A percentile compares a stretch with the other conserved stretches of the same genome.
Conservation (phyloP, 2,888 invertebrate genomes). For the Tridacna gigas region DNA sequence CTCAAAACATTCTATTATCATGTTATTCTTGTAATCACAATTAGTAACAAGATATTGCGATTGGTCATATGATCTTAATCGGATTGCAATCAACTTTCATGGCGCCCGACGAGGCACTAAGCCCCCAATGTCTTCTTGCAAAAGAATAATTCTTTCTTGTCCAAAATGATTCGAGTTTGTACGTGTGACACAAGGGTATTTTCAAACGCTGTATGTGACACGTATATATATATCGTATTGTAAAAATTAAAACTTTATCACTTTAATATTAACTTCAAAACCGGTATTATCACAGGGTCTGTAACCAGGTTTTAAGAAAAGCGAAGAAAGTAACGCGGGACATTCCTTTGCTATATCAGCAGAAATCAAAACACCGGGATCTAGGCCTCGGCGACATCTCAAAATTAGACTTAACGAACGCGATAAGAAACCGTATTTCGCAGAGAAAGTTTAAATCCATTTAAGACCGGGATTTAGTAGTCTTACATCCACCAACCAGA, state of each 20-base stretch:
- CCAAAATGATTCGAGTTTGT: slow-evolving; percentile 6
- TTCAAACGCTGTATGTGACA: not conserved
- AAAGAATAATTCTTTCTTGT: slow-evolving; percentile 8
- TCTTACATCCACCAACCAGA: slow-evolving; percentile 10
- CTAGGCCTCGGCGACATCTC: slow-evolving; percentile 50
- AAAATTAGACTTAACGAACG: slow-evolving; percentile 50
- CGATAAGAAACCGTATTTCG: slow-evolving; percentile 53
- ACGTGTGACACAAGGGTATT: not conserved
- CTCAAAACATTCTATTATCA: slow-evolving; percentile 13
- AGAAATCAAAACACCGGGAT: slow-evolving; percentile 51
- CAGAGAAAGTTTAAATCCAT: slow-evolving; percentile 63
- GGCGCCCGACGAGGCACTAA: slow-evolving; percentile 19
- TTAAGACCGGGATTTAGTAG: slow-evolving; percentile 60
- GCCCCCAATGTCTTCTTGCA: slow-evolving; percentile 1
- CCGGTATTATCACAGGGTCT: not conserved
- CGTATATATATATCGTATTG: slow-evolving; percentile 9
- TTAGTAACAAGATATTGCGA: slow-evolving; percentile 20
- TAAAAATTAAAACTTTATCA: not conserved
- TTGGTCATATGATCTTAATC: slow-evolving; percentile 4
- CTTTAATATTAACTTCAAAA: not conserved
- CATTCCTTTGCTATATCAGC: slow-evolving; percentile 25
- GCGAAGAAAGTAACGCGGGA: slow-evolving; percentile 9
- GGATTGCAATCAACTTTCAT: slow-evolving; percentile 11
- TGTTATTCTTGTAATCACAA: slow-evolving; percentile 40
- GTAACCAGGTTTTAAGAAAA: not conserved